Conservation (phyloP, 2,888 invertebrate genomes). For the Elegia similella region DNA sequence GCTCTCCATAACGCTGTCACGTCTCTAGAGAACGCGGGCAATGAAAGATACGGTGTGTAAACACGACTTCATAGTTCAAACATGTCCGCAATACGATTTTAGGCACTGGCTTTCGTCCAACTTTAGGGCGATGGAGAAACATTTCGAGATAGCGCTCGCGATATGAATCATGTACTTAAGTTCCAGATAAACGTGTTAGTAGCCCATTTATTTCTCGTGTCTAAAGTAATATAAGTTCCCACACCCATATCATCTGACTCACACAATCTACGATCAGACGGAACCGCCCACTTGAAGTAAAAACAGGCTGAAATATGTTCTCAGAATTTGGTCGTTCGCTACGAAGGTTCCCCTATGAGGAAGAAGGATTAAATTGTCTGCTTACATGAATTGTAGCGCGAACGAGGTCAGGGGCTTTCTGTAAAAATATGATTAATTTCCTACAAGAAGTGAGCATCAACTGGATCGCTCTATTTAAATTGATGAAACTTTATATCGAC, state of each 20-base stretch:
- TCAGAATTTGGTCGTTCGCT: slow-evolving; percentile 45
- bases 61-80: slow-evolving; percentile 54
- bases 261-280: slow-evolving; percentile 59
- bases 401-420: slow-evolving; percentile 38
- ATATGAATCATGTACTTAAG: slow-evolving; percentile 55
- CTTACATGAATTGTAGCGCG: slow-evolving; percentile 46
- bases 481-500: slow-evolving; percentile 10
- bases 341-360: slow-evolving; percentile 39
- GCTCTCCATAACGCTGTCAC: slow-evolving; percentile 47
- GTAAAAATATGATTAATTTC: slow-evolving; percentile 26
- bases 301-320: slow-evolving; percentile 57
- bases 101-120: slow-evolving; percentile 69
- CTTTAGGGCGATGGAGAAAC: slow-evolving; percentile 50
- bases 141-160: slow-evolving; percentile 50
- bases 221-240: slow-evolving; percentile 59
- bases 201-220: slow-evolving; percentile 43
- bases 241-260: slow-evolving; percentile 69
- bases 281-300: slow-evolving; percentile 65
- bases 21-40: slow-evolving; percentile 47
- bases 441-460: slow-evolving; percentile 13
- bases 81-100: slow-evolving; percentile 61
- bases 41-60: slow-evolving; percentile 54
- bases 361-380: slow-evolving; percentile 48
- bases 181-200: slow-evolving; percentile 53
- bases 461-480: slow-evolving; percentile 1